Evolutionary conservation across 2,797 vertebrate genomes (phyloP), one percentile per base, ranked within the genome.

Genomic region (Garrulus glandarius): DNA sequence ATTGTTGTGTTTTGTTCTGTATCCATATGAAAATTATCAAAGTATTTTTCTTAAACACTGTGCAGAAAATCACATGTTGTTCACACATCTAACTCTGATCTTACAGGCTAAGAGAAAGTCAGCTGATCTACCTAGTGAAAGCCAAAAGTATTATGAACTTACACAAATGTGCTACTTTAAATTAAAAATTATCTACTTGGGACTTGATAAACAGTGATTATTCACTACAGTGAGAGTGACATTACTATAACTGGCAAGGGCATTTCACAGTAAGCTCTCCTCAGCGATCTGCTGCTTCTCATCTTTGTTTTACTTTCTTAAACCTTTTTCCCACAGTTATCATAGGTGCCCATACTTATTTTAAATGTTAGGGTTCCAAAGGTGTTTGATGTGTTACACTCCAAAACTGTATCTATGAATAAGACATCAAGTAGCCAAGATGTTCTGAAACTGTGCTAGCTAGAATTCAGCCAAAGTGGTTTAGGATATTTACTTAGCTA

Each of bases 1-100:
- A 96, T 98, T 89, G 90, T 96, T 97, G 76, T 97, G 96, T 97
- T 97, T 93, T 97, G 83, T 91, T 92, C 63, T 74, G 86, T 95
- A 96, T 96, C 93, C 97, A 95, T 95, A 89, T 65, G 64, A 80
- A 94, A 84, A 75, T 30, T 92, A 94, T 79, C 64, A 0, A 88
- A 90, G 30, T 69, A 79, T 87, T 92, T 79, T 78, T 60, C 78
- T 89, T 94, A 57, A 87, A 93, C 37, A 52, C 34, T 79, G 20
- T 74, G 49, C 59, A 78, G 84, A 70, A 84, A 61, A 57, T 76
- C 34, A 20, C 4, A 2, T 64, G 47, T 36, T 77, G 13, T 68
- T 92, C 52, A 55, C 36, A 60, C 13, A 80, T 34, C 53, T 88
- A 69, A 43, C 39, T 87, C 49, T 87, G 57, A 68, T 65, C 74